Evolutionary conservation across 2,888 invertebrate species (phyloP).

Genomic region (Brassicogethes aeneus): DNA sequence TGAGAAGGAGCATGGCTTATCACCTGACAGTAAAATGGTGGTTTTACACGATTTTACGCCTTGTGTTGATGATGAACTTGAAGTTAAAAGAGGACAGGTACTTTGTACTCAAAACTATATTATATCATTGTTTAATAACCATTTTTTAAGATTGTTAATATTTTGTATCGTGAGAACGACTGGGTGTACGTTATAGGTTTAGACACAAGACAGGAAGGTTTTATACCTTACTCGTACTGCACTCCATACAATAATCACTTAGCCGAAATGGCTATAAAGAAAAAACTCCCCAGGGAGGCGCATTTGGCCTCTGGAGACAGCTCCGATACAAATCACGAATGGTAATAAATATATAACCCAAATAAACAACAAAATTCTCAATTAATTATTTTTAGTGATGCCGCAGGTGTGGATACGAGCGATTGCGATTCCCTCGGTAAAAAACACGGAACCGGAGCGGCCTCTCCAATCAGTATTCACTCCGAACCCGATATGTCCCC

Average conservation of each 20-base stretch:
- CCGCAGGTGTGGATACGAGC: slow-evolving; percentile 45
- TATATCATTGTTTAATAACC: too few species aligned
- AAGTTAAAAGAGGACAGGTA: slow-evolving; percentile 77
- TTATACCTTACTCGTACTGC: slow-evolving; percentile 91
- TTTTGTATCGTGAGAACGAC: slow-evolving; percentile 90
- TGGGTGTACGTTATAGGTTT: slow-evolving; percentile 95
- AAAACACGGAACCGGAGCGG: slow-evolving; percentile 41
- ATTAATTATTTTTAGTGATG: slow-evolving; percentile 24
- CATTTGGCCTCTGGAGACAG: slow-evolving; percentile 46
- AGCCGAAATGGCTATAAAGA: slow-evolving; percentile 75
- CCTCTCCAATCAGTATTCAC: slow-evolving; percentile 43
- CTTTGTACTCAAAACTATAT: slow-evolving; percentile 14
- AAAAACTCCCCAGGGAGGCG: slow-evolving; percentile 71
- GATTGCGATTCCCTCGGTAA: slow-evolving; percentile 54
- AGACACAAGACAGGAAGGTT: slow-evolving; percentile 84
- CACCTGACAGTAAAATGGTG: slow-evolving; percentile 91
- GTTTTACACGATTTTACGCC: slow-evolving; percentile 91
- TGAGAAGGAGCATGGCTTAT: slow-evolving; percentile 85
- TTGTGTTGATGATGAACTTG: slow-evolving; percentile 89
- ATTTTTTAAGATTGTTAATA: slow-evolving; percentile 90
- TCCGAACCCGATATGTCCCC: slow-evolving; percentile 56
- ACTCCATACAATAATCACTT: slow-evolving; percentile 73
- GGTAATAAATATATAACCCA: slow-evolving; percentile 35
- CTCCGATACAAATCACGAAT: slow-evolving; percentile 51
- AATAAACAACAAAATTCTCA: not conserved